These are phyloP conservation scores for Rambutsinella grinnellia DNA, from an alignment of 2,888 invertebrate genomes.

Conservation along the genomic window DNA sequence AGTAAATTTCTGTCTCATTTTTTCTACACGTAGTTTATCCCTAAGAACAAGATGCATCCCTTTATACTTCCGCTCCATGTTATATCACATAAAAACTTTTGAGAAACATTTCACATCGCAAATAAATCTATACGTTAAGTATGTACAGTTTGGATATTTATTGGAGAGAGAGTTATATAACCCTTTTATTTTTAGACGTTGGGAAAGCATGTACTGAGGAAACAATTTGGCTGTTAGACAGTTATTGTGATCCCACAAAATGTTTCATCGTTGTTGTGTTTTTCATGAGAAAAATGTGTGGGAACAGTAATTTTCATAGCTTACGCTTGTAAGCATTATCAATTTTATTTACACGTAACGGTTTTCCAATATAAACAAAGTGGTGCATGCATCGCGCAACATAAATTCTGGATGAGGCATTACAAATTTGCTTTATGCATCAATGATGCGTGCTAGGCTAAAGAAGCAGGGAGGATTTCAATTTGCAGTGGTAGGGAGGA, in stretches of 20 bases:
- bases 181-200: constrained; percentile 52
- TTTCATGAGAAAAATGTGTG: constrained; percentile 37
- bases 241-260: constrained; percentile 39
- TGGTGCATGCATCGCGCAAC: background rate
- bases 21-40: background rate
- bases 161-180: background rate
- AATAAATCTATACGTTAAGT: background rate
- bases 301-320: constrained; percentile 46
- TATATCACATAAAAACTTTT: no score
- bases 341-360: constrained; percentile 35
- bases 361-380: background rate
- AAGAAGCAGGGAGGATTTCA: background rate
- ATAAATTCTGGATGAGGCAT: constrained; percentile 18
- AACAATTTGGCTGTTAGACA: constrained; percentile 51
- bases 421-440: constrained; percentile 38
- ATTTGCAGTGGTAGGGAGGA: background rate
- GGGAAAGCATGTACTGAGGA: constrained; percentile 26
- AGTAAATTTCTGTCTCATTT: background rate
- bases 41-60: background rate
- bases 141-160: background rate
- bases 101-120: background rate
- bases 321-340: constrained; percentile 50
- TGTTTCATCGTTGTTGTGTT: constrained; percentile 8
- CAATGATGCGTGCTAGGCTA: constrained; percentile 32
- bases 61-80: background rate